Evolutionary conservation across 2,113 vertebrate species (phyloP).

Genomic region (Muscicapa adusta): DNA sequence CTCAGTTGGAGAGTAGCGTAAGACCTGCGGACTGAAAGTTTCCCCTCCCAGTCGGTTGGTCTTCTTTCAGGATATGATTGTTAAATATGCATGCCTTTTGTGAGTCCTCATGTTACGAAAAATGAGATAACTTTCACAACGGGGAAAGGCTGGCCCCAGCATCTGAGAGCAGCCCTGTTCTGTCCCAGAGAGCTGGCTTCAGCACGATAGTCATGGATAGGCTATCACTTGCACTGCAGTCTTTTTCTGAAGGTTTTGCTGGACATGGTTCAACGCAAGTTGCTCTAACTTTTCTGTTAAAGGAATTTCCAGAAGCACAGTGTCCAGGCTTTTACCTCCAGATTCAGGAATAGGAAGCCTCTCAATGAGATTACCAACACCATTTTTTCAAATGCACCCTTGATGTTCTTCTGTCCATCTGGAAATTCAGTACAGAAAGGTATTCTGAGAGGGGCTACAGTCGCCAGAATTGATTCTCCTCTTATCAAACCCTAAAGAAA

Average conservation of each 20-base stretch:
- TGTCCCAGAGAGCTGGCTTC: neutral
- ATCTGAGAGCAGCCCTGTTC: neutral
- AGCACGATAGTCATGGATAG: fast-evolving
- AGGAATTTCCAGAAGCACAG: neutral
- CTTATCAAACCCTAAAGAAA: neutral
- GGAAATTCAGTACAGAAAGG: neutral
- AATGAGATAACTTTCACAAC: neutral
- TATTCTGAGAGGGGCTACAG: neutral
- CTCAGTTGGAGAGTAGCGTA: fast-evolving
- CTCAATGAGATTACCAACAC: neutral
- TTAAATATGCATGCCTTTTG: neutral
- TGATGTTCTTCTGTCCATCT: neutral
- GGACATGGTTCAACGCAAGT: neutral
- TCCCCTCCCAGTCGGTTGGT: neutral
- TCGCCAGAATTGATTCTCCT: neutral
- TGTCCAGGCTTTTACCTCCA: neutral
- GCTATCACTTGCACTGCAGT: neutral
- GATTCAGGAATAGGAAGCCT: neutral
- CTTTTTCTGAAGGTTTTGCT: neutral
- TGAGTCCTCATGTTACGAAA: neutral
- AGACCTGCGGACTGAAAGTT: neutral
- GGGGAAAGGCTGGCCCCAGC: neutral
- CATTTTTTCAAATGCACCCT: fast-evolving
- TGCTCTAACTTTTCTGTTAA: neutral
- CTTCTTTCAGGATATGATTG: neutral